Evolutionary conservation across 2,797 vertebrate genomes (phyloP).

Genomic region (Pseudotriccus pelzelni): DNA sequence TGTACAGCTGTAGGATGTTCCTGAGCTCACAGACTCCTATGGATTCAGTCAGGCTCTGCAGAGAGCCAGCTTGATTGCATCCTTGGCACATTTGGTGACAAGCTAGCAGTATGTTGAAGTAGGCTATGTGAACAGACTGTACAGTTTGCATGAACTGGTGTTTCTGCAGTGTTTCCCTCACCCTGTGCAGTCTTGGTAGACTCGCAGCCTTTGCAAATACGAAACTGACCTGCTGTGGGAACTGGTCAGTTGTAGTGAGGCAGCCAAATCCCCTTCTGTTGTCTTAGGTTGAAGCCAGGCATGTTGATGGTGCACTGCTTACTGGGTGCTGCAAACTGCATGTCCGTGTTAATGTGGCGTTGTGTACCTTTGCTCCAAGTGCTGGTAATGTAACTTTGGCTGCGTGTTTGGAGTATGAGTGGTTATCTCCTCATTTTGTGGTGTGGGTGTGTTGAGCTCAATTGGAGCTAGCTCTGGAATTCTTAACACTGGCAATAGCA

Average conservation of each 20-base stretch:
- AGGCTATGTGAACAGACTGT: neutral
- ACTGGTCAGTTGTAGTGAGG: neutral
- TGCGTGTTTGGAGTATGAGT: neutral
- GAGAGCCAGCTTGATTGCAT: neutral
- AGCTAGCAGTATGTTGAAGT: neutral
- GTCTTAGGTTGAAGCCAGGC: neutral
- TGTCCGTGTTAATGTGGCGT: fast-evolving
- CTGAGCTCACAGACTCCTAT: neutral
- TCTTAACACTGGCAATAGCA: neutral
- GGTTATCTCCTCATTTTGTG: neutral
- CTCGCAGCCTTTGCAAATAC: fast-evolving
- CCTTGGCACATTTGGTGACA: neutral
- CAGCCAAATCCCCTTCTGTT: neutral
- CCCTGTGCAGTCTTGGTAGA: neutral
- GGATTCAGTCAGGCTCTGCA: neutral
- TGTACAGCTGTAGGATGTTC: neutral
- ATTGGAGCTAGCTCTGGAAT: neutral
- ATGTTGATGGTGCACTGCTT: neutral
- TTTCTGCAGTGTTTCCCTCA: neutral
- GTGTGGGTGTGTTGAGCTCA: neutral
- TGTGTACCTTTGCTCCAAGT: neutral
- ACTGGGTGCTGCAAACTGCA: neutral
- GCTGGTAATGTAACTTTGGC: neutral
- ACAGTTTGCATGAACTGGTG: fast-evolving
- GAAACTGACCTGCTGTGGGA: neutral